Conservation (phyloP, 37 sponge, comb jelly and placozoan species). For the Hormiphora californensis region DNA sequence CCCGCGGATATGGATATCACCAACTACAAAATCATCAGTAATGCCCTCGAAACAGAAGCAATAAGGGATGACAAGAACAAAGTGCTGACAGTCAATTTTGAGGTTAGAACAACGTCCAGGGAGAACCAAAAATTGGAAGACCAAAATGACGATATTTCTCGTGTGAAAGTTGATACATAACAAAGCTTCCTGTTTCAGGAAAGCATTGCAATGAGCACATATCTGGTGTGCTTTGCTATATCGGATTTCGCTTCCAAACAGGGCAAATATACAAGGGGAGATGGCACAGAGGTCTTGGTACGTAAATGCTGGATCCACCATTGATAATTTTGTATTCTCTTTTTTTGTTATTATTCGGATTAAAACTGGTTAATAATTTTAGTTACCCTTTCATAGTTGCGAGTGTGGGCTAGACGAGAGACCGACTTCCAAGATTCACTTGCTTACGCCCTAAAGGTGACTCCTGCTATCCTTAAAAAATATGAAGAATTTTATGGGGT, state of each 20-base stretch:
- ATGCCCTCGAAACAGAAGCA: background rate
- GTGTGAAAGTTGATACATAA: too few relatives aligned
- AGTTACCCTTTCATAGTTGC: conserved; percentile 54
- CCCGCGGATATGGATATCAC: conserved; percentile 7
- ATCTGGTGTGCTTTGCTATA: conserved; percentile 92
- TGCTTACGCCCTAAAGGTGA: conserved; percentile 67
- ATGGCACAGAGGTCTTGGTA: background rate
- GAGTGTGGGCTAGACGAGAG: conserved; percentile 74
- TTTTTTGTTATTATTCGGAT: background rate
- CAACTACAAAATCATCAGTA: conserved; percentile 12
- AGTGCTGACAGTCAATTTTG: background rate
- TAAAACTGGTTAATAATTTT: background rate
- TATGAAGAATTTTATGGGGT: conserved; percentile 79
- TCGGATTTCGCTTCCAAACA: conserved; percentile 63
- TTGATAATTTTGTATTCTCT: background rate
- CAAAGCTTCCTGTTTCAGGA: conserved; percentile 61
- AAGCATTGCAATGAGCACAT: conserved; percentile 83
- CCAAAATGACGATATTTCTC: too few relatives aligned
- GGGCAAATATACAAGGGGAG: background rate
- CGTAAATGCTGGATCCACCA: background rate
- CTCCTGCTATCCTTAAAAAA: conserved; percentile 59
- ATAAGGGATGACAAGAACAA: background rate
- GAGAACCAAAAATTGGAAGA: too few relatives aligned
- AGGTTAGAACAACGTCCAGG: too few relatives aligned
- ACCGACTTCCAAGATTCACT: conserved; percentile 59